A percentile compares a stretch with the other conserved stretches of the same genome.
phyloP scores from a whole-genome alignment of 2,113 vertebrate genomes.

The Otolemur garnettii region DNA sequence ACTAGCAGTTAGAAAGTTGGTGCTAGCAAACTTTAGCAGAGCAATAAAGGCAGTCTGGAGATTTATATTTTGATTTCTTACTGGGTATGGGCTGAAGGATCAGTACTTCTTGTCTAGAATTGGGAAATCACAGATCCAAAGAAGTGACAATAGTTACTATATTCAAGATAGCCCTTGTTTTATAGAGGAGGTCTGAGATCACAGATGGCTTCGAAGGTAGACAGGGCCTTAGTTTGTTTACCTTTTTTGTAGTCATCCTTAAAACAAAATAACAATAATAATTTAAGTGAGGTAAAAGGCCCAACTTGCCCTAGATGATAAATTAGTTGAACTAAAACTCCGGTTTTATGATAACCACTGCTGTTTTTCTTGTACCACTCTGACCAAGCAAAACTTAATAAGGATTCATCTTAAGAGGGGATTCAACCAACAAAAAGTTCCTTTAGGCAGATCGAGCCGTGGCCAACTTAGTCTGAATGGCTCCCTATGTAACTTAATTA shows the following conservation, averaged over 20 bases:
- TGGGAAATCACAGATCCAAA: background rate
- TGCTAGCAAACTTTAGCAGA: background rate
- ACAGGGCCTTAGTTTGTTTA: background rate
- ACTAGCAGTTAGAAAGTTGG: background rate
- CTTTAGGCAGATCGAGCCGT: background rate
- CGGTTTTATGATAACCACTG: background rate
- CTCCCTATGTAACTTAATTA: constrained; percentile 67
- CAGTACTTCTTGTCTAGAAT: background rate
- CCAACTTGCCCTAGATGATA: background rate
- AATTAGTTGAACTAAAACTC: background rate
- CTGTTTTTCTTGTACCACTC: background rate
- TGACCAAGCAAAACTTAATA: background rate
- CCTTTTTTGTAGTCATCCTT: background rate
- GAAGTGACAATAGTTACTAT: background rate
- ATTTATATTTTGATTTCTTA: background rate
- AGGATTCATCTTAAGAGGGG: background rate
- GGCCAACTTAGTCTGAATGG: constrained; percentile 29
- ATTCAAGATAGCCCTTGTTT: background rate
- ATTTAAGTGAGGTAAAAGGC: background rate
- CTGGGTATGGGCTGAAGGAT: background rate
- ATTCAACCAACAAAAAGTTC: background rate
- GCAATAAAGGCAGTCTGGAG: background rate
- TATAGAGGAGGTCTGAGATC: background rate
- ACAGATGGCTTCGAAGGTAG: background rate
- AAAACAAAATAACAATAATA: background rate